Evolutionary conservation across 1,140 invertebrate genomes (phyloP), one percentile per base, ranked within the genome.

Genomic region (Bombyx mori): DNA sequence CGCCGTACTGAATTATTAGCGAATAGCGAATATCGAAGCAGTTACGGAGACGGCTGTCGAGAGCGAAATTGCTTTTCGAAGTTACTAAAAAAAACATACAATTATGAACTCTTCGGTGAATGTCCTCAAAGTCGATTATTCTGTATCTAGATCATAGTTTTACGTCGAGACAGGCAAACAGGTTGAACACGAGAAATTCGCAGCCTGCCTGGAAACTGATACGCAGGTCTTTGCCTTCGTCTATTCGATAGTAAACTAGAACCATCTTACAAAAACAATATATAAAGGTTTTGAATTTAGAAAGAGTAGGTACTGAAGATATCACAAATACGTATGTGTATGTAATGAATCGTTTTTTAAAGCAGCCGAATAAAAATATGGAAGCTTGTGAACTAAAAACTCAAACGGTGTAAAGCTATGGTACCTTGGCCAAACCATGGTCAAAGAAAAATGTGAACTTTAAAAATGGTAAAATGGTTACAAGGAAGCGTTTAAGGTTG

Each of bases 1-100:
- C 77, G 80, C 71, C 67, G 58, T 69, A 83, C 80, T 83, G 73
- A 83, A 79, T 82, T 77, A 79, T 79, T 78, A 66, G 72, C 26
- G 26, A 35, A 35, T 35, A 35, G 26, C 26, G 26, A 35, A 35
- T 35, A 35, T 35, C 61, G 66, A 68, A 62, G 10, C 54, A 66
- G 69, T 70, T 62, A 66, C 63, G 66, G 61, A 65, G 66, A 62
- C 64, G 66, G 62, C 62, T 68, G 68, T 71, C 53, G 73, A 78
- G 76, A 82, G 76, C 77, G 76, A 82, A 84, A 82, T 82, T 77
- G 69, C 65, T 81, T 63, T 79, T 78, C 66, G 52, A 66, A 75
- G 68, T 67, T 55, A 35, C 26, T 56, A 51, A 35, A 51, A 7
- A 51, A 48, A 48, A 8, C 54, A 12, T 56, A 42, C 45, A 35